Evolutionary conservation across 2,113 vertebrate genomes (phyloP).

Genomic region (Sigmodon hispidus): DNA sequence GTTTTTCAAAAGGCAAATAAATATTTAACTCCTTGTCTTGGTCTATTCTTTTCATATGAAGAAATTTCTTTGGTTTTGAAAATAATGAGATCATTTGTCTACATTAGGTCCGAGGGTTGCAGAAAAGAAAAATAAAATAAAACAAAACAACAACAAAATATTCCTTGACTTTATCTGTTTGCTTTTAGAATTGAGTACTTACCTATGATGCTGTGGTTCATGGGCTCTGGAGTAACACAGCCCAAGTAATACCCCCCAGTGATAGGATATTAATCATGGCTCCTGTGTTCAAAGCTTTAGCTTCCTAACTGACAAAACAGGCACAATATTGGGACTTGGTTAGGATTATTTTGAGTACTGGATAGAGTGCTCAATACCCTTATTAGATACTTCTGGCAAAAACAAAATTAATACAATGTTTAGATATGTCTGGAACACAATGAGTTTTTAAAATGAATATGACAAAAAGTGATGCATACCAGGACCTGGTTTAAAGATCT

Average conservation of each 20-base stretch:
- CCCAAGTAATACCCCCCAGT: neutral
- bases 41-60: neutral
- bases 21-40: conserved; percentile 12
- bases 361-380: neutral
- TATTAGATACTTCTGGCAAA: neutral
- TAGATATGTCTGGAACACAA: neutral
- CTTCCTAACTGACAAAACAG: neutral
- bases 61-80: neutral
- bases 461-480: neutral
- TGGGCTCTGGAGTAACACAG: neutral
- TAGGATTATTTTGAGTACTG: neutral
- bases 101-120: neutral
- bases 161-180: neutral
- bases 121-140: neutral
- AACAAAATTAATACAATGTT: neutral
- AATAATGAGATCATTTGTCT: neutral
- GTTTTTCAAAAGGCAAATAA: neutral
- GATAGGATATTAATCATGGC: neutral
- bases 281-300: neutral
- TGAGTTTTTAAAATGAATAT: neutral
- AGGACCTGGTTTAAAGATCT: neutral
- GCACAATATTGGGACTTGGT: neutral
- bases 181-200: neutral
- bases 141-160: neutral
- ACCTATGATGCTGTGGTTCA: neutral